These are phyloP conservation scores for Dicerorhinus sumatrensis DNA, from an alignment of 2,113 vertebrate species.

Conservation along the genomic window DNA sequence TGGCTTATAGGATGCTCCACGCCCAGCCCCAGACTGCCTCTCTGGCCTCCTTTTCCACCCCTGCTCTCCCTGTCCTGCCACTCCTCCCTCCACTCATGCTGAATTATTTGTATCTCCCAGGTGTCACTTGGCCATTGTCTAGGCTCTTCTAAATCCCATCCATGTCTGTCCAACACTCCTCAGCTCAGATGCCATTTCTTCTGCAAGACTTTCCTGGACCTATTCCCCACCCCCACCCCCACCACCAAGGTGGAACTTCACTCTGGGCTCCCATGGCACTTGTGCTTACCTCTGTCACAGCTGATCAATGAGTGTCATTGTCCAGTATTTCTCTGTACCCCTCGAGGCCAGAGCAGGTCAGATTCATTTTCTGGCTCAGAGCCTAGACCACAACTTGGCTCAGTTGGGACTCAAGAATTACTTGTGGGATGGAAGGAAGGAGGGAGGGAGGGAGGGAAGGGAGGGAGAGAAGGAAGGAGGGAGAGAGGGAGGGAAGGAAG, in stretches of 20 bases:
- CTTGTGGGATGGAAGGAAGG: background rate
- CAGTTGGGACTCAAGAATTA: background rate
- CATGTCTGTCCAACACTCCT: background rate
- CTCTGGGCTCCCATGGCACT: background rate
- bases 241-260: background rate
- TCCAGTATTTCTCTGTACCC: background rate
- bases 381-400: background rate
- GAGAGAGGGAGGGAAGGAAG: background rate
- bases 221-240: fast-evolving
- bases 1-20: background rate
- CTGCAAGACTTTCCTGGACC: background rate
- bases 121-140: background rate
- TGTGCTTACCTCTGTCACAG: background rate
- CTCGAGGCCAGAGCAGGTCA: background rate
- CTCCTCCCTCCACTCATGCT: too few species aligned
- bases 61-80: background rate
- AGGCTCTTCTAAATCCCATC: background rate
- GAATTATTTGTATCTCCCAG: background rate
- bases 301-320: background rate
- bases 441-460: too few species aligned
- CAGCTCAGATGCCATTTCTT: background rate
- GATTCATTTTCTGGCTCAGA: background rate
- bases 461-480: background rate
- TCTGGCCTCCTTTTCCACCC: background rate
- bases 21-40: background rate